Conservation (phyloP, 1,140 invertebrate genomes). For the Trichomalopsis sarcophagae region DNA sequence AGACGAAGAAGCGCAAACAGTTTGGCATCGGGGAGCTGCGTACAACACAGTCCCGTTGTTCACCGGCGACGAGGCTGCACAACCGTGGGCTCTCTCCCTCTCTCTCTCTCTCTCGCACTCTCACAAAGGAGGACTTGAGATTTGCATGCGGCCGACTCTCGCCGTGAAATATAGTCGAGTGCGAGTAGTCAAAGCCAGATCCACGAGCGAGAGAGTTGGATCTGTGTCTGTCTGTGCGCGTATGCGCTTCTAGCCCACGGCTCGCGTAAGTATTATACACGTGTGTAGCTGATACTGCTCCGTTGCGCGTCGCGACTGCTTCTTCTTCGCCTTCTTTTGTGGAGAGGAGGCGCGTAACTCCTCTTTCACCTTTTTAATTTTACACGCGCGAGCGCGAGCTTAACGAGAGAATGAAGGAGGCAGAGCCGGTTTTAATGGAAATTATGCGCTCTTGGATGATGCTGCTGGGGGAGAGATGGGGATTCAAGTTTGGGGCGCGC, state of each 20-base stretch:
- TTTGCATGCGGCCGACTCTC: constrained; percentile 39
- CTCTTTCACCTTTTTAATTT: not conserved
- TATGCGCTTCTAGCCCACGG: not conserved
- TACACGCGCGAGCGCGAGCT: not conserved
- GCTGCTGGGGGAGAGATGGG: not conserved
- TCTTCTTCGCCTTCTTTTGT: not conserved
- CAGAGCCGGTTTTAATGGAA: constrained; percentile 7
- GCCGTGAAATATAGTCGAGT: constrained; percentile 22
- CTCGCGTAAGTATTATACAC: not conserved
- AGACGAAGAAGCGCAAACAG: constrained; percentile 21
- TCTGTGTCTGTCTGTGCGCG: not conserved
- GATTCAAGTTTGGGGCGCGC: not conserved
- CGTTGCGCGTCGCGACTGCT: not conserved
- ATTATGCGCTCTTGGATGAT: not conserved
- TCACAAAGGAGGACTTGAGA: constrained; percentile 39
- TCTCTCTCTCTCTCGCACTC: not conserved
- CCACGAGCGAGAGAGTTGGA: not conserved
- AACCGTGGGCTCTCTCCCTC: not conserved
- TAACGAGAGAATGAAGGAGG: not conserved
- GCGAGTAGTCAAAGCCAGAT: constrained; percentile 48
- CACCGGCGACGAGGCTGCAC: not conserved
- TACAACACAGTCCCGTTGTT: constrained; percentile 33
- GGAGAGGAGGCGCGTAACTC: not conserved
- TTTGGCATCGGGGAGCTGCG: not conserved
- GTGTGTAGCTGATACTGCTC: not conserved